These are phyloP conservation scores for Drosophila subquinaria DNA, from an alignment of 2,888 invertebrate genomes.

Conservation along the genomic window DNA sequence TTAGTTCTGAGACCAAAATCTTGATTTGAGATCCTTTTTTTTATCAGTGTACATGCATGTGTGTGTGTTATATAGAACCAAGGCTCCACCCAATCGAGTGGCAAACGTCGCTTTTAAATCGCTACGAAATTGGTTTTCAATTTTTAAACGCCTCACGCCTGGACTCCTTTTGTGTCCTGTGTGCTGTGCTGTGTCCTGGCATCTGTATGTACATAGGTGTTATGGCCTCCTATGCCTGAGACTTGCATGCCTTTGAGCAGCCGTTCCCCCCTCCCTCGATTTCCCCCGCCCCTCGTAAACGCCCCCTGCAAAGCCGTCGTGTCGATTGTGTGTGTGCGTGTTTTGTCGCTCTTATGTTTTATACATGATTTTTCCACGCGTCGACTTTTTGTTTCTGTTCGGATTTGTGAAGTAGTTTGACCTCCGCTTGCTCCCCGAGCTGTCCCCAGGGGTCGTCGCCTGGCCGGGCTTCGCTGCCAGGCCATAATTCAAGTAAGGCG, in stretches of 20 bases:
- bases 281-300: too few relatives aligned
- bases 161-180: constrained; percentile 3
- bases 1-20: too few relatives aligned
- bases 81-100: constrained; percentile 30
- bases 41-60: not conserved
- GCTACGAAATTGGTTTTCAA: constrained; percentile 79
- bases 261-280: constrained; percentile 13
- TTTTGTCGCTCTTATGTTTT: constrained; percentile 70
- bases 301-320: not conserved
- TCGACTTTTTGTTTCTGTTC: constrained; percentile 47
- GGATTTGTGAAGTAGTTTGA: constrained; percentile 61
- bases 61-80: constrained; percentile 3
- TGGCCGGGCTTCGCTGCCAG: constrained; percentile 31
- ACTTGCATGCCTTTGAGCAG: constrained; percentile 51
- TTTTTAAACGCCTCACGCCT: constrained; percentile 72
- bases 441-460: constrained; percentile 8
- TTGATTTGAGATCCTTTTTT: too few relatives aligned
- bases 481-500: constrained; percentile 73
- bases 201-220: constrained; percentile 34
- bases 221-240: constrained; percentile 18
- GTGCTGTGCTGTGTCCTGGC: constrained; percentile 15
- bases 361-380: constrained; percentile 71
- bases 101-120: constrained; percentile 66
- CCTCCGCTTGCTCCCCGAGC: not conserved
- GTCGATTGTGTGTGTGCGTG: constrained; percentile 56